Evolutionary conservation across 1,140 invertebrate genomes (phyloP), one percentile per base, ranked within the genome.

Genomic region (Drosophila murphyi): DNA sequence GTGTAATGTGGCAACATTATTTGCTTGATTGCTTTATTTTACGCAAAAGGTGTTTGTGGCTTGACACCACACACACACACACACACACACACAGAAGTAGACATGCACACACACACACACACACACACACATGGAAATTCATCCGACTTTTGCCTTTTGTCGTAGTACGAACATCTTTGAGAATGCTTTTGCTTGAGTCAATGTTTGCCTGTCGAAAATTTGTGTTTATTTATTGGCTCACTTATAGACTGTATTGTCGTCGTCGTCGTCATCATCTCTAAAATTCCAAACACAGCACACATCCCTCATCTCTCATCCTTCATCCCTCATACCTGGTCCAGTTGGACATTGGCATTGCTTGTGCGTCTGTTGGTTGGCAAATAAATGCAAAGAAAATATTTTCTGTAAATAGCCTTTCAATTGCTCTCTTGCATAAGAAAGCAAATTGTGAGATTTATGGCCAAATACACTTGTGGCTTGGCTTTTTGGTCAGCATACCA

Each of bases 1-100:
- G 85, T 89, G 85, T 89, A 89, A 89, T 89, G 85, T 89, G 85
- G 85, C 85, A 89, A 89, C 85, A 89, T 89, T 89, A 89, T 89
- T 89, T 89, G 85, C 85, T 89, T 89, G 85, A 89, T 89, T 89
- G 85, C 85, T 89, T 89, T 89, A 89, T 89, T 89, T 89, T 89
- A 89, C 85, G 85, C 85, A 89, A 89, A 88, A 89, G 85, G 85
- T 89, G 85, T 89, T 89, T 89, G 85, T 90, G 85, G 85, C 54
- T 90, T 89, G 85, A 89, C 85, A 89, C 86, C 76, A 51, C 35
- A 73, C 48, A 74, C 12, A 48, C 48, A 45, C 69, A 77, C 68
- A 29, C 51, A 69, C 8, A 45, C 37, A 55, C 37, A 56, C 37
- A 60, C 20, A 20, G 20, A 20, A 20, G 20, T 1, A 20, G 20